Conservation (phyloP, 2,797 vertebrate genomes). For the Heterohyrax brucei region DNA sequence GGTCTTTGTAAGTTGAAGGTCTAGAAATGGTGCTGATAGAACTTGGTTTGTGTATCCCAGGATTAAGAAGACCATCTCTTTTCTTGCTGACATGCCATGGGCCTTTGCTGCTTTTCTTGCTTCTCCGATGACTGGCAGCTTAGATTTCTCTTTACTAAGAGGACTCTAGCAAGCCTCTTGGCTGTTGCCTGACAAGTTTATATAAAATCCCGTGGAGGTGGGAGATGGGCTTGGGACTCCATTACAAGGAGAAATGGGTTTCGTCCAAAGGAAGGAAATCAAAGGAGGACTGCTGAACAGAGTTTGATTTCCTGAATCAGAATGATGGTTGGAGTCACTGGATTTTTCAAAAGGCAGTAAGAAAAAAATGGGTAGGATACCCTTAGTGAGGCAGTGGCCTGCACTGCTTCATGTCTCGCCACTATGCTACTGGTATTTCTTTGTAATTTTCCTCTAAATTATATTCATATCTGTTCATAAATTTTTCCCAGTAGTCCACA, state of each 20-base stretch:
- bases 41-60: not conserved
- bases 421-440: conserved; percentile 64
- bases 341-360: conserved; percentile 81
- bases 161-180: not conserved
- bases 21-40: not conserved
- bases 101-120: not conserved
- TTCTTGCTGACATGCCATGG: not conserved
- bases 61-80: rapidly evolving
- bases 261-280: conserved; percentile 70
- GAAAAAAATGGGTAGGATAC: not conserved
- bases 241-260: conserved; percentile 1
- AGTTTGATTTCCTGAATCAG: conserved; percentile 79
- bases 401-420: conserved; percentile 43
- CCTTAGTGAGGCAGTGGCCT: conserved; percentile 76
- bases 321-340: conserved; percentile 77
- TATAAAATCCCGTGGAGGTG: conserved; percentile 60
- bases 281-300: conserved; percentile 82
- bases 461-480: conserved; percentile 68
- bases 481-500: conserved; percentile 49
- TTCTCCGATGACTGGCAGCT: not conserved
- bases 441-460: conserved; percentile 79
- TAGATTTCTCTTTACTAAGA: conserved; percentile 45
- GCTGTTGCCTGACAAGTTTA: conserved; percentile 54
- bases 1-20: conserved; percentile 5
- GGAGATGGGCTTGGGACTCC: conserved; percentile 56